Conservation (phyloP, 2,888 invertebrate species). For the Mamestra brassicae region DNA sequence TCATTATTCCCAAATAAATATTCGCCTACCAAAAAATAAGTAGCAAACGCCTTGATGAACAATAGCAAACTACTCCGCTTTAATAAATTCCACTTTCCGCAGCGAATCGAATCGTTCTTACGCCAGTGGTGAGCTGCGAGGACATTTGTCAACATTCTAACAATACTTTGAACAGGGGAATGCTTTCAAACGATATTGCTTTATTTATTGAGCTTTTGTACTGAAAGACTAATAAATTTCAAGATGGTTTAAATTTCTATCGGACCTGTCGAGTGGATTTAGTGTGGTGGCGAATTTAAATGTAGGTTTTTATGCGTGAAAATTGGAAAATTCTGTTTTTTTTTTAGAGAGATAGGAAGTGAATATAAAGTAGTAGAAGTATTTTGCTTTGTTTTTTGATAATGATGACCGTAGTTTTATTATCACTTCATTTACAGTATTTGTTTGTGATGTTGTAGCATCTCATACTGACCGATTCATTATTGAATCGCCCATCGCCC, state of each 20-base stretch:
- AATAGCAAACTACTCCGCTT: slow-evolving; percentile 42
- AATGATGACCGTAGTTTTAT: too few species aligned
- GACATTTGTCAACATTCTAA: slow-evolving; percentile 68
- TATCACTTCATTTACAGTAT: too few species aligned
- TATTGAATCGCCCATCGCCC: background rate
- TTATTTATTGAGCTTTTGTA: slow-evolving; percentile 63
- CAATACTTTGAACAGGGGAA: slow-evolving; percentile 66
- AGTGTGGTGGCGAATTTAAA: slow-evolving; percentile 1
- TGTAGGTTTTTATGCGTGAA: slow-evolving; percentile 13
- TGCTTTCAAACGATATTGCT: slow-evolving; percentile 68
- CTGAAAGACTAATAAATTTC: slow-evolving; percentile 61
- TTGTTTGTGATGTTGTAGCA: too few species aligned
- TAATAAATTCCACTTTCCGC: slow-evolving; percentile 62
- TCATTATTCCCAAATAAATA: background rate
- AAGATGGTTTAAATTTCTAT: slow-evolving; percentile 52
- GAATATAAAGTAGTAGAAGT: too few species aligned
- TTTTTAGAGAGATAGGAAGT: background rate
- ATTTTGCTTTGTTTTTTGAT: too few species aligned
- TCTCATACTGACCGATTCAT: too few species aligned
- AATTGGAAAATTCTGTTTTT: background rate
- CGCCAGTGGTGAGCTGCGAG: slow-evolving; percentile 51
- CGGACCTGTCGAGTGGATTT: slow-evolving; percentile 26
- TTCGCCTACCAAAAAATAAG: slow-evolving; percentile 16
- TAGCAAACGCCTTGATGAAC: slow-evolving; percentile 48
- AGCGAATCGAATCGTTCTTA: slow-evolving; percentile 62